Conservation (phyloP, 2,888 invertebrate species). For the Villa cingulata region DNA sequence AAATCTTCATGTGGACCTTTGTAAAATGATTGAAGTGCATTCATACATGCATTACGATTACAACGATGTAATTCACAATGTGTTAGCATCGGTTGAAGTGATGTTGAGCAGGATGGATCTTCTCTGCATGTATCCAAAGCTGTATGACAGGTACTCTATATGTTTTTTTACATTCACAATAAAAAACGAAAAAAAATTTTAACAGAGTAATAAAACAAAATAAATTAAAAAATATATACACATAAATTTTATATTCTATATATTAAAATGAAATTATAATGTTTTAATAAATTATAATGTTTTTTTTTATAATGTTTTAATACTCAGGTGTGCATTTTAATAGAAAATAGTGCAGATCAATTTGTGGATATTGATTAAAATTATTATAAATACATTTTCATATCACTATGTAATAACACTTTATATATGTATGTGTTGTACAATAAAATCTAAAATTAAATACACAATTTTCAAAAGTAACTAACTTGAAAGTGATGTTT, state of each 20-base stretch:
- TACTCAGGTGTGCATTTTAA: no score
- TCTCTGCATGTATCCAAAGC: conserved; percentile 71
- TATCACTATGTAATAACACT: no score
- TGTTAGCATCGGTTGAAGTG: conserved; percentile 71
- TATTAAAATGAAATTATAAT: no score
- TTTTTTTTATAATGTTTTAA: not conserved
- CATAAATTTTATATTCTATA: no score
- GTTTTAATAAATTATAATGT: no score
- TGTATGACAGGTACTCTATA: conserved; percentile 76
- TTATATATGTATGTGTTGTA: no score
- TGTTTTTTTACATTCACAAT: conserved; percentile 16
- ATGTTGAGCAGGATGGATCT: conserved; percentile 62
- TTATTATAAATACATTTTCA: no score
- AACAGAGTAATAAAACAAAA: not conserved
- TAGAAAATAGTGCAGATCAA: no score
- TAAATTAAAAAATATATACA: no score
- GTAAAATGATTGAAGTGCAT: conserved; percentile 73
- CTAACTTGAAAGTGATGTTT: conserved; percentile 37
- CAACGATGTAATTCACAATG: conserved; percentile 66
- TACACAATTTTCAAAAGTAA: no score
- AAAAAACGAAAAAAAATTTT: conserved; percentile 1
- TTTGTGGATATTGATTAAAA: no score
- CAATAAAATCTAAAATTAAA: no score
- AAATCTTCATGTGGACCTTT: conserved; percentile 64
- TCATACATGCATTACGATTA: conserved; percentile 77